These are phyloP conservation scores for Tipula lateralis DNA, from an alignment of 2,888 invertebrate species.

Conservation along the genomic window DNA sequence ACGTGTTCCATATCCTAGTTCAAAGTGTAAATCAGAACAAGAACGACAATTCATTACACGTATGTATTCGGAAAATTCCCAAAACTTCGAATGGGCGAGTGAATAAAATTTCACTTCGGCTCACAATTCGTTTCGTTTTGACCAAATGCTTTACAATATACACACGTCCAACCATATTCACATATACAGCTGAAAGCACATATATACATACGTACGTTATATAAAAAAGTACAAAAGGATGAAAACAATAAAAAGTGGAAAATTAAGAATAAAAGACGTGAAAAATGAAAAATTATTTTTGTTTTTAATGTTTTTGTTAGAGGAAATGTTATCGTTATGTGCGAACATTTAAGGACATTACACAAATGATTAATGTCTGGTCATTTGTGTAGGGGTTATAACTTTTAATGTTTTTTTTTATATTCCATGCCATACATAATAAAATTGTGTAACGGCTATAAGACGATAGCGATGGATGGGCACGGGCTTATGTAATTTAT, in stretches of 20 bases:
- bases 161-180: neutral
- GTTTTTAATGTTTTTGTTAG: constrained; percentile 14
- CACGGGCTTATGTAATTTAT: neutral
- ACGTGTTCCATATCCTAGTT: neutral
- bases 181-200: neutral
- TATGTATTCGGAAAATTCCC: neutral
- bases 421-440: neutral
- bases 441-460: neutral
- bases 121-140: too few relatives aligned
- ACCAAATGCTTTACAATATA: neutral
- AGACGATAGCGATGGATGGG: neutral
- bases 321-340: constrained; percentile 24
- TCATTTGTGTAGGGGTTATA: constrained; percentile 11
- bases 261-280: constrained; percentile 1
- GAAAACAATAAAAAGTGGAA: neutral
- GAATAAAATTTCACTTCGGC: neutral
- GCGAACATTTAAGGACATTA: constrained; percentile 19
- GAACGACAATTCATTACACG: neutral
- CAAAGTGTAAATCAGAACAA: neutral
- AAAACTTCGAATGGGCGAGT: neutral
- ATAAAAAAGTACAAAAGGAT: neutral
- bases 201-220: neutral
- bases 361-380: neutral
- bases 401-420: neutral
- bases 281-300: constrained; percentile 4